Evolutionary conservation across 2,113 vertebrate genomes (phyloP).

Genomic region (Thamnaconus septentrionalis): DNA sequence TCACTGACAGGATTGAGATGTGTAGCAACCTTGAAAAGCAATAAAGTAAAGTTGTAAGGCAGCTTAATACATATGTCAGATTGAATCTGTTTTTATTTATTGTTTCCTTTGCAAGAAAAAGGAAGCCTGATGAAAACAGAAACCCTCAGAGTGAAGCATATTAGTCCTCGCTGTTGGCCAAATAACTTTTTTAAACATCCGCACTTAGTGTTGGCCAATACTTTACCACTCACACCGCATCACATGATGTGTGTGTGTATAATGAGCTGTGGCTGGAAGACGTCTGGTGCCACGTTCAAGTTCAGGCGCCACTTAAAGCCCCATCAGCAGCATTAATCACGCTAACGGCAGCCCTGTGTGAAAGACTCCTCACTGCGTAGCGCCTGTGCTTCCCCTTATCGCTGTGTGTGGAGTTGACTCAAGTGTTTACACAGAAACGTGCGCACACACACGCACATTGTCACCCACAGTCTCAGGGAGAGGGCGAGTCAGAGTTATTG

Average conservation of each 20-base stretch:
- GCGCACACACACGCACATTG: conserved; percentile 38
- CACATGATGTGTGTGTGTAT: background rate
- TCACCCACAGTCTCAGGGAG: conserved; percentile 19
- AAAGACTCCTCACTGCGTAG: conserved; percentile 45
- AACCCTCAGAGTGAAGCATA: too few relatives aligned
- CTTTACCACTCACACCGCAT: background rate
- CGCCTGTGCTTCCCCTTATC: conserved; percentile 61
- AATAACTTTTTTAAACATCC: too few relatives aligned
- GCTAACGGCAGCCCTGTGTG: conserved; percentile 39
- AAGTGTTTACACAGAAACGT: conserved; percentile 67
- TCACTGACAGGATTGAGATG: too few relatives aligned
- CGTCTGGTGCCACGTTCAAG: conserved; percentile 65
- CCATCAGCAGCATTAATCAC: conserved; percentile 66
- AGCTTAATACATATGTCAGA: too few relatives aligned
- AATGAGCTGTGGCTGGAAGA: conserved; percentile 16
- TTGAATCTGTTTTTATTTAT: too few relatives aligned
- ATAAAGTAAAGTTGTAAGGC: too few relatives aligned
- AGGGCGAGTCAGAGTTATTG: conserved; percentile 59
- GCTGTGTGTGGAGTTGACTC: conserved; percentile 49
- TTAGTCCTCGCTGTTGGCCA: too few relatives aligned
- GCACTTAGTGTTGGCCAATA: too few relatives aligned
- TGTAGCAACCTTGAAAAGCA: too few relatives aligned
- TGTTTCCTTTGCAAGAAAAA: background rate
- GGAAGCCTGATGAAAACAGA: background rate
- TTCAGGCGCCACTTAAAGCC: conserved; percentile 67